phyloP scores from a whole-genome alignment of 2,888 invertebrate genomes.

The Apamea sordens region DNA sequence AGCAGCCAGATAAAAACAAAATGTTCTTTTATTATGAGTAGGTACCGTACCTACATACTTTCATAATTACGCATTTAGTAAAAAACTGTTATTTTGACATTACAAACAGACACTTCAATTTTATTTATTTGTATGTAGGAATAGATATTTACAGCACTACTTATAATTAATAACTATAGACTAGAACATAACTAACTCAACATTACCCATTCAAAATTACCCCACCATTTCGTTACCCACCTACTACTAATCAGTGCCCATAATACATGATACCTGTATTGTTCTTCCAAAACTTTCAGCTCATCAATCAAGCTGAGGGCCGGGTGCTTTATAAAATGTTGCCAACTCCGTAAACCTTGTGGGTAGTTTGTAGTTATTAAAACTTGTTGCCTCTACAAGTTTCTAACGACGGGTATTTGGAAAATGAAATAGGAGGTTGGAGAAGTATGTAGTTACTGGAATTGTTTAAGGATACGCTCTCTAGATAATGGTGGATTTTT shows the following conservation, averaged over 20 bases:
- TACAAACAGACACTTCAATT: no score
- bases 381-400: constrained; percentile 63
- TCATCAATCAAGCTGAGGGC: constrained; percentile 78
- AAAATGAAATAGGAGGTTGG: constrained; percentile 42
- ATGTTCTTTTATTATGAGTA: no score
- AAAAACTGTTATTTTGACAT: no score
- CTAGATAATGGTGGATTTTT: no score
- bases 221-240: constrained; percentile 18
- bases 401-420: constrained; percentile 59
- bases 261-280: constrained; percentile 61
- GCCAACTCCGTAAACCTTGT: constrained; percentile 62
- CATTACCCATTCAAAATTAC: constrained; percentile 33
- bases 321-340: constrained; percentile 73
- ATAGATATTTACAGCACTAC: not conserved
- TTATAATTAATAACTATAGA: not conserved
- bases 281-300: constrained; percentile 72
- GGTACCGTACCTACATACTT: no score
- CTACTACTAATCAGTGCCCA: constrained; percentile 59
- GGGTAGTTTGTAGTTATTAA: constrained; percentile 67
- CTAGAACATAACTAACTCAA: not conserved
- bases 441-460: constrained; percentile 16
- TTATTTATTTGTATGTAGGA: no score
- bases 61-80: no score
- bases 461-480: not conserved
- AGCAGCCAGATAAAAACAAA: no score